Evolutionary conservation across 2,888 invertebrate genomes (phyloP).

Genomic region (Aporophyla lueneburgensis): DNA sequence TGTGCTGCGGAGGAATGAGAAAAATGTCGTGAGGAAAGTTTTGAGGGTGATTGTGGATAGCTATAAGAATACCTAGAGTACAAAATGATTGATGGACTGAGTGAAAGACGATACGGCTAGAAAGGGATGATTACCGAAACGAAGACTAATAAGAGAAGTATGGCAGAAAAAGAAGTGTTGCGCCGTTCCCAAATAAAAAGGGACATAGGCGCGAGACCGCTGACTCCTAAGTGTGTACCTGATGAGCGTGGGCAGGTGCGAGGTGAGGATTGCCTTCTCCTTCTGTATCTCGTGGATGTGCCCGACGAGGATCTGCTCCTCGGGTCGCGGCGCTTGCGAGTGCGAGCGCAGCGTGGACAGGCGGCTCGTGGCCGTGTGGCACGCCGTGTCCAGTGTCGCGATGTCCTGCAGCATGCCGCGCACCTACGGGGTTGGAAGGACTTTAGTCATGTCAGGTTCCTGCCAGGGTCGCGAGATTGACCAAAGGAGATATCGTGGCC

Average conservation of each 20-base stretch:
- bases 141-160: not conserved
- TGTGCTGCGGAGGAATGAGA: not conserved
- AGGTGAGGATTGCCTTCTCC: slow-evolving; percentile 95
- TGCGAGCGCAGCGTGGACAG: slow-evolving; percentile 93
- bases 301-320: slow-evolving; percentile 94
- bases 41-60: no score
- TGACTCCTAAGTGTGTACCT: slow-evolving; percentile 67
- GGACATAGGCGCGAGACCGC: no score
- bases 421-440: slow-evolving; percentile 90
- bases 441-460: not conserved
- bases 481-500: no score
- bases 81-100: not conserved
- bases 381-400: slow-evolving; percentile 96
- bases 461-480: no score
- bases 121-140: not conserved
- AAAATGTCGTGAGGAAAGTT: not conserved
- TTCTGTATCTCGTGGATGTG: slow-evolving; percentile 95
- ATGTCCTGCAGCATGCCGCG: slow-evolving; percentile 96
- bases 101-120: not conserved
- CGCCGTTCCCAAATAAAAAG: not conserved
- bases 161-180: not conserved
- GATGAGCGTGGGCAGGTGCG: slow-evolving; percentile 94
- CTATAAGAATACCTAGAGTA: no score
- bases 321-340: slow-evolving; percentile 90
- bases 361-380: slow-evolving; percentile 95